Evolutionary conservation across 2,113 vertebrate species (phyloP).

Genomic region (Alaudala cheleensis): DNA sequence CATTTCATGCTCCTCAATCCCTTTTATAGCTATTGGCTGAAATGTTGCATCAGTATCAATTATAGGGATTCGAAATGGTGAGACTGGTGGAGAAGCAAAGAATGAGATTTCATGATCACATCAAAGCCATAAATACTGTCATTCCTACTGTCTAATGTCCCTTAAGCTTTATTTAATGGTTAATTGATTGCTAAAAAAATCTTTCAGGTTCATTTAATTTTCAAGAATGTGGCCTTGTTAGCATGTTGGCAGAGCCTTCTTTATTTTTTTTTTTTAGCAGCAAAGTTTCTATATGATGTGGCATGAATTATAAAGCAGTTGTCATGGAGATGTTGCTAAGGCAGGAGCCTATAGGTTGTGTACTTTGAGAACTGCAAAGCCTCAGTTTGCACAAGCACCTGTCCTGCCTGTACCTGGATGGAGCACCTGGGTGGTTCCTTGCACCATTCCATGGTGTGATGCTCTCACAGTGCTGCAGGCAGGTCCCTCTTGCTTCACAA

Average conservation of each 20-base stretch:
- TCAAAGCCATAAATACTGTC: constrained; percentile 31
- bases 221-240: neutral
- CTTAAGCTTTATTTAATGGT: constrained; percentile 42
- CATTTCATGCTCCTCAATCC: neutral
- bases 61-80: constrained; percentile 16
- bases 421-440: neutral
- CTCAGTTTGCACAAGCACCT: neutral
- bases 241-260: neutral
- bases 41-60: constrained; percentile 38
- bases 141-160: neutral
- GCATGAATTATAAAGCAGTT: constrained; percentile 58
- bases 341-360: neutral
- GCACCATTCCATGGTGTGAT: neutral
- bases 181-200: constrained; percentile 39
- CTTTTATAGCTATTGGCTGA: constrained; percentile 37
- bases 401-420: neutral
- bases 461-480: neutral
- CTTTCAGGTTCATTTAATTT: constrained; percentile 45
- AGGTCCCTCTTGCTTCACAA: neutral
- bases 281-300: constrained; percentile 38
- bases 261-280: neutral
- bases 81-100: neutral
- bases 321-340: constrained; percentile 60
- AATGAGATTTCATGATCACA: constrained; percentile 42
- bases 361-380: neutral